These are phyloP conservation scores for Drosophila ironensis DNA, from an alignment of 1,140 invertebrate species.

Conservation along the genomic window DNA sequence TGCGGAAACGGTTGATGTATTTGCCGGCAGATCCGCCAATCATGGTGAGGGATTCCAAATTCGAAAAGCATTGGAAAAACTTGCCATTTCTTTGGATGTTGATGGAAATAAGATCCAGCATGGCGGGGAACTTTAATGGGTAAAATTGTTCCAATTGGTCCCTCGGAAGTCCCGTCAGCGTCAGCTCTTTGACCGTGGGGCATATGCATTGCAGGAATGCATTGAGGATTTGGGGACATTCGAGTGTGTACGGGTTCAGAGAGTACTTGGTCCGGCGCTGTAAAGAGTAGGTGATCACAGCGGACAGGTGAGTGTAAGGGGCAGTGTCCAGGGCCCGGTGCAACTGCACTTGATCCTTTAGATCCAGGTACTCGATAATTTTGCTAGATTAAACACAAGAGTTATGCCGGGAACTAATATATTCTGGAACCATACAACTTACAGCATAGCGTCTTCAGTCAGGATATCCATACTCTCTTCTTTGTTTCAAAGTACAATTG, in stretches of 20 bases:
- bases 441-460: slow-evolving; percentile 34
- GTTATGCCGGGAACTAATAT: not conserved
- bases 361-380: slow-evolving; percentile 30
- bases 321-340: slow-evolving; percentile 29
- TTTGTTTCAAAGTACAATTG: too few relatives aligned
- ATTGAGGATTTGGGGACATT: not conserved
- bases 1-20: slow-evolving; percentile 5
- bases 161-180: slow-evolving; percentile 9
- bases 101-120: slow-evolving; percentile 6
- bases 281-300: slow-evolving; percentile 16
- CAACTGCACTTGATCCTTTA: slow-evolving; percentile 24
- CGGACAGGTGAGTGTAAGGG: not conserved
- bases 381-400: not conserved
- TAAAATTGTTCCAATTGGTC: slow-evolving; percentile 7
- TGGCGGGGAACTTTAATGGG: not conserved
- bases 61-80: slow-evolving; percentile 23
- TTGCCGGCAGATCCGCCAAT: slow-evolving; percentile 16
- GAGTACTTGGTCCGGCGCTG: slow-evolving; percentile 4
- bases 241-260: slow-evolving; percentile 1
- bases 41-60: slow-evolving; percentile 8
- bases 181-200: not conserved
- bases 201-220: slow-evolving; percentile 16
- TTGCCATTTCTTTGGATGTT: slow-evolving; percentile 21
- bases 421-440: not conserved
- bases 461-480: slow-evolving; percentile 9